These are phyloP conservation scores for Lethenteron camtschaticum DNA, from an alignment of 2,113 vertebrate genomes.

Conservation along the genomic window DNA sequence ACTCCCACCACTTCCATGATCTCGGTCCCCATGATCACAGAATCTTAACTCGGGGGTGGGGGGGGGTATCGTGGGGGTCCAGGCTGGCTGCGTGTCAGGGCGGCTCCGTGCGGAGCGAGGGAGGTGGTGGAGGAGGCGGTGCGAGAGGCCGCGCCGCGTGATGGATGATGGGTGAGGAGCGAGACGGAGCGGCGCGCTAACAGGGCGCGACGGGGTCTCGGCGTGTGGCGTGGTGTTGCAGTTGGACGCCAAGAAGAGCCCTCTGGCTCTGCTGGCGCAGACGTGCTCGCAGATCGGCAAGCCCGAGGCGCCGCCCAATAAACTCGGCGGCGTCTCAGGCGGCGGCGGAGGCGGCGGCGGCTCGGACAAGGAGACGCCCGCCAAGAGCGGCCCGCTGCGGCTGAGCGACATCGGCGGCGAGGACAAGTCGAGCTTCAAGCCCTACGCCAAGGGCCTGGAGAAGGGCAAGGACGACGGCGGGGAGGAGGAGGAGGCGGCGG, in stretches of 20 bases:
- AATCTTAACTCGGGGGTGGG: no score
- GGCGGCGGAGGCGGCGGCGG: conserved; percentile 47
- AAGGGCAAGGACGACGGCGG: conserved; percentile 53
- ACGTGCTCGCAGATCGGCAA: conserved; percentile 97
- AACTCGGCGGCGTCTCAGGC: conserved; percentile 47
- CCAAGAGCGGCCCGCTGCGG: conserved; percentile 61
- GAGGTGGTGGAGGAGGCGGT: no score
- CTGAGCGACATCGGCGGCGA: conserved; percentile 87
- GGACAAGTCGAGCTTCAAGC: conserved; percentile 95
- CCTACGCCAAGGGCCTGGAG: conserved; percentile 59
- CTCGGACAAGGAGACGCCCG: conserved; percentile 46
- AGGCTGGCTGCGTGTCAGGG: no score
- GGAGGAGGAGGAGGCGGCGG: conserved; percentile 30
- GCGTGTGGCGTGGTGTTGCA: conserved; percentile 19
- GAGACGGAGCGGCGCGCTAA: background rate
- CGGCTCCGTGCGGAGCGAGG: no score
- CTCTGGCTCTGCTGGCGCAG: conserved; percentile 75
- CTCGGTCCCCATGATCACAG: no score
- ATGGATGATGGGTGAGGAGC: background rate
- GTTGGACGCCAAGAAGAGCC: conserved; percentile 96
- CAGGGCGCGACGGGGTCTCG: background rate
- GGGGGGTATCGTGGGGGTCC: no score
- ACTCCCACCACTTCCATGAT: no score
- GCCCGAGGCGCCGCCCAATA: conserved; percentile 68
- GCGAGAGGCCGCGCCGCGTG: no score